Conservation (phyloP, 2,113 vertebrate species). For the Stegastes partitus region DNA sequence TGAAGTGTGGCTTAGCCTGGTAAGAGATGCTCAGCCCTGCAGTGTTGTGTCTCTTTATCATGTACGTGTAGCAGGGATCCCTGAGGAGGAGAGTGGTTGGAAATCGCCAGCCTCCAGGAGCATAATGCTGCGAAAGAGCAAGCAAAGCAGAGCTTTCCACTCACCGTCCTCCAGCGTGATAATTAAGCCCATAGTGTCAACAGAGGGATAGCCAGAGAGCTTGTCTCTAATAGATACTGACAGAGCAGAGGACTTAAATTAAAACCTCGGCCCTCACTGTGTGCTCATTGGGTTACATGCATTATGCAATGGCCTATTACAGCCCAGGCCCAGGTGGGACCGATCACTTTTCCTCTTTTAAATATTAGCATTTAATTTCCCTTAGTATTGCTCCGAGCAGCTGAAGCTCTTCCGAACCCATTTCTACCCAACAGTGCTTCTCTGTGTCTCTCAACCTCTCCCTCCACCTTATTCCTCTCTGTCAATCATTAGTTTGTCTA, state of each 20-base stretch:
- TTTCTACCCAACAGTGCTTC: slow-evolving; percentile 16
- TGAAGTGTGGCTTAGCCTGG: slow-evolving; percentile 31
- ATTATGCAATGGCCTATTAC: slow-evolving; percentile 73
- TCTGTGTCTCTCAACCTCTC: background rate
- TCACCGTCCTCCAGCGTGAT: slow-evolving; percentile 40
- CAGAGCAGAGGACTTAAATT: slow-evolving; percentile 60
- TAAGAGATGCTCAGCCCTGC: slow-evolving; percentile 29
- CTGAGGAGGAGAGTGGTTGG: slow-evolving; percentile 15
- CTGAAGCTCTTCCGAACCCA: slow-evolving; percentile 32
- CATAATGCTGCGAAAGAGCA: slow-evolving; percentile 24
- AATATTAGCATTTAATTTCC: slow-evolving; percentile 70
- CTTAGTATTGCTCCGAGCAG: slow-evolving; percentile 28
- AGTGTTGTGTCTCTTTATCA: slow-evolving; percentile 29
- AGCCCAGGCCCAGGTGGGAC: slow-evolving; percentile 64
- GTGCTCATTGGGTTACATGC: slow-evolving; percentile 69
- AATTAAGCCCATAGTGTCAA: slow-evolving; percentile 59
- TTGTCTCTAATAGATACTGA: slow-evolving; percentile 61
- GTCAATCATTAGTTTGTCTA: slow-evolving; percentile 28
- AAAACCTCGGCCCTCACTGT: slow-evolving; percentile 49
- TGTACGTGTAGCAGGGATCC: slow-evolving; percentile 11
- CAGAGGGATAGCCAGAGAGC: slow-evolving; percentile 44
- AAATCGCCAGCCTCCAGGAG: slow-evolving; percentile 24
- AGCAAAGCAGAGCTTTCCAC: slow-evolving; percentile 44
- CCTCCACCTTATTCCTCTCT: slow-evolving; percentile 10
- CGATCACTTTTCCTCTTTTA: slow-evolving; percentile 59